Conservation (phyloP, 2,888 invertebrate genomes). For the Torymus auratus region DNA sequence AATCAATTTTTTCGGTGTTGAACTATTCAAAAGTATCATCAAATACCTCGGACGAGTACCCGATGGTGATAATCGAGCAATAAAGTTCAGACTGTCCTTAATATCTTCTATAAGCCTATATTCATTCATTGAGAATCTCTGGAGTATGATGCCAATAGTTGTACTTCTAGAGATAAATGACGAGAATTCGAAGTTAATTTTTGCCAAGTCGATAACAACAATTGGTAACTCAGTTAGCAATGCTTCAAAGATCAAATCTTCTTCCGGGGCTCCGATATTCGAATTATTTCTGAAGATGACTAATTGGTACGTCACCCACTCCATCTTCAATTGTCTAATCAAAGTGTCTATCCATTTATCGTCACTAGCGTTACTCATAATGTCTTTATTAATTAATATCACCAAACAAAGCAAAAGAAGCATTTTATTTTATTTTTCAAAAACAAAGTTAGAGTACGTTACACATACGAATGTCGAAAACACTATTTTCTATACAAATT, state of each 20-base stretch:
- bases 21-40: not conserved
- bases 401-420: not conserved
- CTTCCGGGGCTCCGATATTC: not conserved
- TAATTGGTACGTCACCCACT: constrained; percentile 6
- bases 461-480: too few species aligned
- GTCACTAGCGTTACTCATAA: not conserved
- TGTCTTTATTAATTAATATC: not conserved
- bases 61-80: not conserved
- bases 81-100: constrained; percentile 1
- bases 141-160: constrained; percentile 22
- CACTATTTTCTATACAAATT: too few species aligned
- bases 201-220: not conserved
- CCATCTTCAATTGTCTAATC: not conserved
- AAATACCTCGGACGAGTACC: constrained; percentile 18
- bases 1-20: not conserved
- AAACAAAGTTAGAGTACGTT: not conserved
- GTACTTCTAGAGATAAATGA: constrained; percentile 1
- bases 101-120: not conserved
- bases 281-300: constrained; percentile 11
- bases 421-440: constrained; percentile 4
- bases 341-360: constrained; percentile 11
- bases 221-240: not conserved
- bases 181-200: not conserved
- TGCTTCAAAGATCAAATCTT: constrained; percentile 5
- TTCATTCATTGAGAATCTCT: not conserved